These are phyloP conservation scores for Scleropages formosus DNA, from an alignment of 2,797 vertebrate species.

Conservation along the genomic window DNA sequence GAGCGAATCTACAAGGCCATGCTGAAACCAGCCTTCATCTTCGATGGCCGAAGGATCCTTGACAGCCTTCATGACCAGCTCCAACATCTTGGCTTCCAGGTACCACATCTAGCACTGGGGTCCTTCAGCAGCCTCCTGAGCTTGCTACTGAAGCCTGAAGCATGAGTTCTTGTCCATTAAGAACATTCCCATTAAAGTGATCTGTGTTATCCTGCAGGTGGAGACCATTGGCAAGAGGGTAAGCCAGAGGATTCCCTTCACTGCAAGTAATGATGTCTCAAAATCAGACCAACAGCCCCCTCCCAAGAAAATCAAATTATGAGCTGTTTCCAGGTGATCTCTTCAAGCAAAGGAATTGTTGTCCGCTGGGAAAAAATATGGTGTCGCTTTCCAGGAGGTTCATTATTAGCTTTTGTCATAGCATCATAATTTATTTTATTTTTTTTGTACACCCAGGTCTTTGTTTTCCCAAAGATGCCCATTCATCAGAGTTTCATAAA, in stretches of 20 bases:
- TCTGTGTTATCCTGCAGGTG: constrained; percentile 37
- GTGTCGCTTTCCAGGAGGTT: background rate
- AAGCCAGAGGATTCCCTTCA: constrained; percentile 33
- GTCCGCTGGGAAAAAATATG: constrained; percentile 5
- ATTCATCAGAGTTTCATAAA: background rate
- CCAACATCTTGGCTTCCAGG: constrained; percentile 54
- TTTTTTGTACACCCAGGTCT: background rate
- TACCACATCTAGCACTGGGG: constrained; percentile 20
- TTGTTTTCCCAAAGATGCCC: background rate
- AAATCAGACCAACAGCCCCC: constrained; percentile 31
- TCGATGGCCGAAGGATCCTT: constrained; percentile 54
- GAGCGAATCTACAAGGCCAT: constrained; percentile 46
- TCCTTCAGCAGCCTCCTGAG: background rate
- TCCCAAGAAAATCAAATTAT: constrained; percentile 43
- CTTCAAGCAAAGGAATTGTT: background rate
- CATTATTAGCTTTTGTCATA: background rate
- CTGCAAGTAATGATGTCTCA: constrained; percentile 21
- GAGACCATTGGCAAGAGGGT: constrained; percentile 49
- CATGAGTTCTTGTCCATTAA: background rate
- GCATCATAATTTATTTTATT: background rate
- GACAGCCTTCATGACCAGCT: constrained; percentile 47
- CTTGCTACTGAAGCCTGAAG: background rate
- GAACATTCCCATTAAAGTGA: background rate
- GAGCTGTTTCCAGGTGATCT: constrained; percentile 4
- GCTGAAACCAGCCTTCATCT: constrained; percentile 55